These are phyloP conservation scores for Chloroceryle amazona DNA, from an alignment of 2,797 vertebrate genomes.

Conservation along the genomic window DNA sequence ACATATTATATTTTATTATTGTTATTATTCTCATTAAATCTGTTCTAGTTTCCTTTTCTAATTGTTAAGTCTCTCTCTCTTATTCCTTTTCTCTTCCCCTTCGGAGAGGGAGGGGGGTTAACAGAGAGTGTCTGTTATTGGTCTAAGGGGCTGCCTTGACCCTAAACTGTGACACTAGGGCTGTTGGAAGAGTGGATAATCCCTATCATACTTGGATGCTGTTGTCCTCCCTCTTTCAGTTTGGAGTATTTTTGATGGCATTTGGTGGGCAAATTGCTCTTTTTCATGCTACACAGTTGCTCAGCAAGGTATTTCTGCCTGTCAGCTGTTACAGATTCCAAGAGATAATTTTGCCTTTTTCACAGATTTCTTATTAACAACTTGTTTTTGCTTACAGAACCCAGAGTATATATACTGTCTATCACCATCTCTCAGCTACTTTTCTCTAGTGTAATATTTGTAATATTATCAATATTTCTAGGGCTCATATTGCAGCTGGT, in stretches of 20 bases:
- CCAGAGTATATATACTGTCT: not conserved
- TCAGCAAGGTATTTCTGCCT: conserved; percentile 41
- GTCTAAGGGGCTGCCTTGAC: too few relatives aligned
- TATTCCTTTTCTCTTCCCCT: too few relatives aligned
- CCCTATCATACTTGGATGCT: not conserved
- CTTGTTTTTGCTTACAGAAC: conserved; percentile 43
- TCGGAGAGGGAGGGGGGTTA: too few relatives aligned
- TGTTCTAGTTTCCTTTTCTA: too few relatives aligned
- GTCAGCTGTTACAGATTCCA: conserved; percentile 34
- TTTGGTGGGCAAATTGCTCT: conserved; percentile 9
- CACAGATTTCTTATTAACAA: conserved; percentile 52
- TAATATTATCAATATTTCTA: conserved; percentile 57
- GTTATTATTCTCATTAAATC: too few relatives aligned
- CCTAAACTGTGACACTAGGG: not conserved
- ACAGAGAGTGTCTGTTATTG: too few relatives aligned
- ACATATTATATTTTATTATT: too few relatives aligned
- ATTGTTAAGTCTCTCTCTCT: too few relatives aligned
- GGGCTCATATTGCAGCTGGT: conserved; percentile 50
- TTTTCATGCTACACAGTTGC: not conserved
- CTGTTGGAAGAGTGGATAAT: not conserved
- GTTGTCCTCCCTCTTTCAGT: not conserved
- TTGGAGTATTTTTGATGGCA: not conserved
- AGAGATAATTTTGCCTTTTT: conserved; percentile 20
- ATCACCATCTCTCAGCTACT: not conserved
- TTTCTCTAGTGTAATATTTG: conserved; percentile 48